Evolutionary conservation across 2,113 vertebrate genomes (phyloP), one percentile per base, ranked within the genome.

Genomic region (Edolisoma coerulescens): DNA sequence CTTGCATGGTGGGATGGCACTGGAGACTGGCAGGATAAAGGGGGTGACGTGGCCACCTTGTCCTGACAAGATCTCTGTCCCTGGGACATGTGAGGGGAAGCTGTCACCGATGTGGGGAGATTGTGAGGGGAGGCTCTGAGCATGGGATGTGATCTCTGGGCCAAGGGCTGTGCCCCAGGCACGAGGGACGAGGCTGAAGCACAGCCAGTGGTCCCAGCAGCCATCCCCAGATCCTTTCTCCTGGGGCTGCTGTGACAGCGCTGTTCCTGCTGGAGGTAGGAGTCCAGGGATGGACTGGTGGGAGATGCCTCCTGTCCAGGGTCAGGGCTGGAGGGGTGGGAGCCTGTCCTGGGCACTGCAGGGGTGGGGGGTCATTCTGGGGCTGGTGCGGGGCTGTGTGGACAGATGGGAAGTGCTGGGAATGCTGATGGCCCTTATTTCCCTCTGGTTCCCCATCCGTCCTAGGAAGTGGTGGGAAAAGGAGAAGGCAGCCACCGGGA

Each of bases 381-480:
- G 13, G 9, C 52, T 49, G 26, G 8, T 0, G 0, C 37, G 79
- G 20, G 18, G 16, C 8, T 1, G 3, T 12, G 35, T 20, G 30
- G 26, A 35, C 13, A 45, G 53, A 5, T 5, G 37, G 9, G 44
- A 13, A 81, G 23, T 27, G 5, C 59, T 56, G 59, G 64, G 59
- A 65, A 5, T 0, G 1, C 44, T 1, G 1, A 28, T 18, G 27
- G 4, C 11, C 35, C 8, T 37, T 28, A 17, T 56, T 24, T 64
- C 59, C n/a, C 35, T 47, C 44, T 39, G 15, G 13, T 54, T 77
- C 39, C 39, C 67, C 2, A 1, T 84, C 20, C 95, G 10, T 81
- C 45, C 54, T 74, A 94, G 95, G 60, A 92, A 53, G 49, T 21
- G 50, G 19, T 39, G 24, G 23, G 30, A 84, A 23, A 61, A 13